Evolutionary conservation across 2,888 invertebrate species (phyloP).

Genomic region (Nomada hirtipes): DNA sequence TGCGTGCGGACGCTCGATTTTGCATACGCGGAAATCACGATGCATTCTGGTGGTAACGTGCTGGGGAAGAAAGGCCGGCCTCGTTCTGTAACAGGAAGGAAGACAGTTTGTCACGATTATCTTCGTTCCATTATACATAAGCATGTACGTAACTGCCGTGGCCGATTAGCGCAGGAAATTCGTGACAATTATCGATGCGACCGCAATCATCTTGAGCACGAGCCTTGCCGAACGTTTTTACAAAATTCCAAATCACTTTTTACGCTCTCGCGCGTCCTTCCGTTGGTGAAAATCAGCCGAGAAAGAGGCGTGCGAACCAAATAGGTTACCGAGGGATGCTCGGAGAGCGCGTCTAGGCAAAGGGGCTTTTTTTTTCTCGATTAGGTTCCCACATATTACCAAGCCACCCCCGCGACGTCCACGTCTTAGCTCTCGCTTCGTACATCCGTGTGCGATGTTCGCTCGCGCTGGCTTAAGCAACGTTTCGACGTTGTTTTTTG

Average conservation of each 20-base stretch:
- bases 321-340: constrained; percentile 15
- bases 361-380: constrained; percentile 66
- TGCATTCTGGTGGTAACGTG: constrained; percentile 68
- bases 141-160: constrained; percentile 4
- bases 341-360: constrained; percentile 57
- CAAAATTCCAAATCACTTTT: neutral
- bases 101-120: constrained; percentile 84
- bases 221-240: neutral
- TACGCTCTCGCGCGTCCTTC: too few relatives aligned
- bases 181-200: constrained; percentile 2
- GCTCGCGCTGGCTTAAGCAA: constrained; percentile 78
- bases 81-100: constrained; percentile 84
- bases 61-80: constrained; percentile 56
- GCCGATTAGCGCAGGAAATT: constrained; percentile 10
- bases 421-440: constrained; percentile 50
- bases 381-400: constrained; percentile 82
- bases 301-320: constrained; percentile 41
- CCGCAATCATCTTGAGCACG: neutral
- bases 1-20: constrained; percentile 82
- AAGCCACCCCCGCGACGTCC: constrained; percentile 82
- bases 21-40: constrained; percentile 84
- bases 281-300: neutral
- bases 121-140: constrained; percentile 72
- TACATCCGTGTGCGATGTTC: constrained; percentile 55
- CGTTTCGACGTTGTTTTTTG: constrained; percentile 84